These are phyloP conservation scores for Oceanodroma leucorhoa DNA, from an alignment of 2,797 vertebrate species.

Conservation along the genomic window DNA sequence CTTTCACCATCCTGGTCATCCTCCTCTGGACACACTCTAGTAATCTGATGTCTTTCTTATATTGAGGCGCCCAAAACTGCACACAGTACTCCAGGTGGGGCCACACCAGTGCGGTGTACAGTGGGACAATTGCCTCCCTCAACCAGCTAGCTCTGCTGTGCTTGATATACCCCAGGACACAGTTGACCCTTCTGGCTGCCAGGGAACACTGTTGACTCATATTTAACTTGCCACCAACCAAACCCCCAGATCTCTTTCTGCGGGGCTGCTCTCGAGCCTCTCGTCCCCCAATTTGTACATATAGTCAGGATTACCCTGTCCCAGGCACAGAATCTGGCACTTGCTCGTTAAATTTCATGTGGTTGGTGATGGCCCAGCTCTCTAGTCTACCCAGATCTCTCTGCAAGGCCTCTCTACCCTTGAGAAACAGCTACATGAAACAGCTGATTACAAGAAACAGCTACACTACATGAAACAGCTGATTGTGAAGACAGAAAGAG, in stretches of 20 bases:
- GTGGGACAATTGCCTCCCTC: background rate
- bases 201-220: background rate
- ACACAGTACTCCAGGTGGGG: background rate
- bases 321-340: background rate
- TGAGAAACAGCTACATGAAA: background rate
- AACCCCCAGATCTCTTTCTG: background rate
- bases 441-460: background rate
- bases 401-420: background rate
- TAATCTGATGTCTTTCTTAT: background rate
- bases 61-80: background rate
- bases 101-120: background rate
- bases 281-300: accelerated
- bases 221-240: background rate
- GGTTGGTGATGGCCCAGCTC: background rate
- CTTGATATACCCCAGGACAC: background rate
- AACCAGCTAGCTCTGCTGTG: accelerated
- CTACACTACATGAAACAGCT: background rate
- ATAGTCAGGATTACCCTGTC: background rate
- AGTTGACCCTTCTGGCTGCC: background rate
- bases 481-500: background rate
- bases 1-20: background rate
- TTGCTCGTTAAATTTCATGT: background rate
- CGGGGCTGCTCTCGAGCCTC: background rate
- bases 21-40: background rate
- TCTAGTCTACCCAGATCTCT: background rate